Conservation (phyloP, 1,140 invertebrate species). For the Belonocnema kinseyi region DNA sequence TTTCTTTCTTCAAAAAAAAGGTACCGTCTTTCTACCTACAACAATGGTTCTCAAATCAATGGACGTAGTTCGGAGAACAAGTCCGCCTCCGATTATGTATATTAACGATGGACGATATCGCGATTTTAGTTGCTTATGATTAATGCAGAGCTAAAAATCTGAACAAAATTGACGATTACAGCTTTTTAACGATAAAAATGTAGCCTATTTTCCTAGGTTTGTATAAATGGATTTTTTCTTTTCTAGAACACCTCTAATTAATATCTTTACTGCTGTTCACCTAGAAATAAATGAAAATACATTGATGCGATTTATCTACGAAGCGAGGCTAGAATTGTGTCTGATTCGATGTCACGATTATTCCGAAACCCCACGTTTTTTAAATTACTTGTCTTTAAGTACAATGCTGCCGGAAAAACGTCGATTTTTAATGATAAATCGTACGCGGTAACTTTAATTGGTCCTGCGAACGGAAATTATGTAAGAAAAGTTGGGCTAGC, state of each 20-base stretch:
- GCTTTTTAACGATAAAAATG: slow-evolving; percentile 7
- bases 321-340: slow-evolving; percentile 18
- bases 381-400: slow-evolving; percentile 29
- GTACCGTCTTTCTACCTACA: background rate
- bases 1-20: background rate
- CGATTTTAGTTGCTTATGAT: background rate
- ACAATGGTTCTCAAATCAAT: background rate
- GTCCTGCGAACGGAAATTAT: slow-evolving; percentile 27
- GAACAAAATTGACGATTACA: background rate
- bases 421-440: slow-evolving; percentile 15
- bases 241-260: background rate
- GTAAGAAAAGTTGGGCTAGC: background rate
- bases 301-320: background rate
- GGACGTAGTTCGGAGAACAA: slow-evolving; percentile 12
- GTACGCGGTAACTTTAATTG: slow-evolving; percentile 18
- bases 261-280: background rate
- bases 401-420: slow-evolving; percentile 20
- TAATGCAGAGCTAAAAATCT: background rate
- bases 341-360: slow-evolving; percentile 31
- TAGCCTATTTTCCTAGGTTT: slow-evolving; percentile 4
- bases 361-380: slow-evolving; percentile 4
- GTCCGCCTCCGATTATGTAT: slow-evolving; percentile 3
- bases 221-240: slow-evolving; percentile 16
- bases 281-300: slow-evolving; percentile 3
- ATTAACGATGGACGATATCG: slow-evolving; percentile 19